Base-by-base conservation (phyloP, 2,797 vertebrate species). In the Macropodus opercularis region DNA sequence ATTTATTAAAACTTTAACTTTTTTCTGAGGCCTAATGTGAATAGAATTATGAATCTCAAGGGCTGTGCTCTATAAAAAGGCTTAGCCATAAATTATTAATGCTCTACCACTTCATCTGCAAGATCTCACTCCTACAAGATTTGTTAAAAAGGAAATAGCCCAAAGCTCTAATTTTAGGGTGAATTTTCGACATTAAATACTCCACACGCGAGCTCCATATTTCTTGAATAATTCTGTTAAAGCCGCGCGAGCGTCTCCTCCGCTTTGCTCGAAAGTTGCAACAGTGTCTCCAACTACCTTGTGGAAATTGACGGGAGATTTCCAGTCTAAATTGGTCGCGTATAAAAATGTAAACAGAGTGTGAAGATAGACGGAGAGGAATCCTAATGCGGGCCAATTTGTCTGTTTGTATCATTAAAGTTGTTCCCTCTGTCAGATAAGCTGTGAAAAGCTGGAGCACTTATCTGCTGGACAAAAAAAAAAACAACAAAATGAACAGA, bases 1-100 rank as follows among this genome's bases (percentile, higher is more conserved):
- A 91, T 92, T 92, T 92, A 92, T 92, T 90, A 91, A 88, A 89
- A 88, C 87, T 85, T 87, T 26, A 83, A 85, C 79, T 88, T 90
- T 87, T 90, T 88, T 81, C 80, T 47, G 32, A 42, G 61, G 54
- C 47, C 78, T 91, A 89, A 91, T 91, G 85, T 77, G 89, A 91
- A 82, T 75, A 79, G 80, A 89, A 87, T 91, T 87, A 92, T 90
- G 85, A 90, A 89, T 92, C 91, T 90, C 90, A 74, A 76, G 80
- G 85, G 86, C 82, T 79, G 55, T 59, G 75, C 85, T 85, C 92
- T 91, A 92, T 92, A 91, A 92, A 93, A 93, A 92, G 91, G 74
- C 85, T 74, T 58, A 15, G 19, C 40, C 81, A 88, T 92, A 79
- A 83, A 92, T 92, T 92, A 91, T 92, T 89, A 88, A 92, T 89